Percentiles rank a stretch among this genome's conserved stretches.
Conservation (phyloP, 2,888 invertebrate genomes). For the Cataglyphis rosenhaueri region DNA sequence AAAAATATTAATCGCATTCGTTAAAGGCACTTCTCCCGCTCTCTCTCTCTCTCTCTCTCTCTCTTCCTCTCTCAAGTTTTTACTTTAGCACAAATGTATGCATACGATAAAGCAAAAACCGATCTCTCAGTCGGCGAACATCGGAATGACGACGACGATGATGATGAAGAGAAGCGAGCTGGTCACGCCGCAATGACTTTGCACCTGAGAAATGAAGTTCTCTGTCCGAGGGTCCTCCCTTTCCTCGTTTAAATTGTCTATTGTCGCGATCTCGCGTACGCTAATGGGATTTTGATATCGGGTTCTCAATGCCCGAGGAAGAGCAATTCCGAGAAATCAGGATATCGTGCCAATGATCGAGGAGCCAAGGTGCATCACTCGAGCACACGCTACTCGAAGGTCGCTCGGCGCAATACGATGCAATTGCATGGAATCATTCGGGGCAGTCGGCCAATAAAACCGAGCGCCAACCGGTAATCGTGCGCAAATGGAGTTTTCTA, state of each 20-base stretch:
- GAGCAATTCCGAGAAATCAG: conserved; percentile 36
- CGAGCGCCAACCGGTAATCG: conserved; percentile 3
- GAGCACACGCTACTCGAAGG: conserved; percentile 36
- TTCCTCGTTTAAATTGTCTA: conserved; percentile 52
- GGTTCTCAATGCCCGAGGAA: neutral
- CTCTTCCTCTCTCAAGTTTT: neutral
- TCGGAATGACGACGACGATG: conserved; percentile 44
- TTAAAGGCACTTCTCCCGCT: neutral
- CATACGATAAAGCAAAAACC: conserved; percentile 52
- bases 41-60: neutral
- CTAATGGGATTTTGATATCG: conserved; percentile 56
- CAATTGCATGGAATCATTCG: conserved; percentile 43
- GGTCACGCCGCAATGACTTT: conserved; percentile 63
- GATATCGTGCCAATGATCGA: conserved; percentile 54
- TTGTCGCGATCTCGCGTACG: conserved; percentile 42
- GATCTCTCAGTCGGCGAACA: conserved; percentile 45
- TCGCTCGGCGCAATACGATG: conserved; percentile 32
- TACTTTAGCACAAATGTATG: conserved; percentile 16
- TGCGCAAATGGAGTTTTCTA: conserved; percentile 18
- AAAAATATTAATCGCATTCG: neutral
- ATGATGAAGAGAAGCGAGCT: conserved; percentile 57
- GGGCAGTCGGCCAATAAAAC: conserved; percentile 46
- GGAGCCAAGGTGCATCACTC: conserved; percentile 29
- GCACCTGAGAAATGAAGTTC: conserved; percentile 41
- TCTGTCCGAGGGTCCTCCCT: conserved; percentile 22